A percentile compares a stretch with the other conserved stretches of the same genome.
These are phyloP conservation scores for Imbricaverruca yamaguchii DNA, from an alignment of 2,888 invertebrate species.

Conservation along the genomic window DNA sequence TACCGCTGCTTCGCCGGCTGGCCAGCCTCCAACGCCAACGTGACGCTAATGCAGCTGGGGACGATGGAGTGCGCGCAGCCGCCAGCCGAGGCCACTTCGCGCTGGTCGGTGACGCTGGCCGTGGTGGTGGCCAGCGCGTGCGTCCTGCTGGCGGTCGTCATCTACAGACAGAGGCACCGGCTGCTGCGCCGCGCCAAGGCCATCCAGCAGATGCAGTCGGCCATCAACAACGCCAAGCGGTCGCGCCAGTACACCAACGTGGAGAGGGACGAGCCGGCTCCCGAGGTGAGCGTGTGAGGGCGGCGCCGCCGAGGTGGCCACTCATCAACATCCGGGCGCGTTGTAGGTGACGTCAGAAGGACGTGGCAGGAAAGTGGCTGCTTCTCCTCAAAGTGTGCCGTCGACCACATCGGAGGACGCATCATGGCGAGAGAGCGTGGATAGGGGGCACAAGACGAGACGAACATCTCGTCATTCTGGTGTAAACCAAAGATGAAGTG, in stretches of 20 bases:
- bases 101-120: not conserved
- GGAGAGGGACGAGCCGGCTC: slow-evolving; percentile 17
- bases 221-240: slow-evolving; percentile 23
- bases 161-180: not conserved
- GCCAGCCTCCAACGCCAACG: not conserved
- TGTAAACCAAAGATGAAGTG: too few species aligned
- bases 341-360: not conserved
- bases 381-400: too few species aligned
- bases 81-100: too few species aligned
- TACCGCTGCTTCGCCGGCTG: not conserved
- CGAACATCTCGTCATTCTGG: too few species aligned
- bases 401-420: too few species aligned
- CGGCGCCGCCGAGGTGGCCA: not conserved
- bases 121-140: not conserved
- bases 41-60: too few species aligned
- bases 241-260: slow-evolving; percentile 26
- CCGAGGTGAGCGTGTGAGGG: not conserved
- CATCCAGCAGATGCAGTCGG: slow-evolving; percentile 23
- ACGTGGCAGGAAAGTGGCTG: too few species aligned
- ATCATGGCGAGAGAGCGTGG: too few species aligned
- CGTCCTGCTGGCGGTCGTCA: not conserved
- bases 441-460: too few species aligned
- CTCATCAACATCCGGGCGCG: not conserved
- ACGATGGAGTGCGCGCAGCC: too few species aligned
- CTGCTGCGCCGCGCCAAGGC: not conserved